These are phyloP conservation scores for Rhipidura dahli DNA, from an alignment of 2,113 vertebrate species.

Conservation along the genomic window DNA sequence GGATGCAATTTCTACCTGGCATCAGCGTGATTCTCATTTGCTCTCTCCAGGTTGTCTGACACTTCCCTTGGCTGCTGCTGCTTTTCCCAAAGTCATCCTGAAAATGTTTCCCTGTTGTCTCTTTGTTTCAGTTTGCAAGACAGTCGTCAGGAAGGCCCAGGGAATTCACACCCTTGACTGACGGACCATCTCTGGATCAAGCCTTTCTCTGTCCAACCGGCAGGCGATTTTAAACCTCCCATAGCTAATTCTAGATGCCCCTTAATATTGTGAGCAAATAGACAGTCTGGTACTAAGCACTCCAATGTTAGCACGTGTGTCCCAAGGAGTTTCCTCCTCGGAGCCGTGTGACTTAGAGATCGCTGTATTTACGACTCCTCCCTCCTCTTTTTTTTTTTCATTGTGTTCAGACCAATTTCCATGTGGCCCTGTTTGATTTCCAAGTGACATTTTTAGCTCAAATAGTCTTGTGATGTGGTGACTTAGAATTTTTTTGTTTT, in stretches of 20 bases:
- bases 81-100: neutral
- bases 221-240: constrained; percentile 75
- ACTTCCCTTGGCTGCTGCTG: neutral
- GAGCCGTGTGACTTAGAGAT: constrained; percentile 65
- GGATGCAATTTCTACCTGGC: neutral
- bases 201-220: constrained; percentile 74
- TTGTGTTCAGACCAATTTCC: constrained; percentile 71
- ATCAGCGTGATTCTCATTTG: neutral
- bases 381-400: constrained; percentile 64
- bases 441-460: constrained; percentile 77
- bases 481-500: constrained; percentile 57
- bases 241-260: constrained; percentile 83
- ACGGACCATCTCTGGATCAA: constrained; percentile 77
- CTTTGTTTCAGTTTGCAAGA: constrained; percentile 75
- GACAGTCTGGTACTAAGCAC: constrained; percentile 76
- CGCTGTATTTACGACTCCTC: constrained; percentile 69
- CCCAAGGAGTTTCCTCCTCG: constrained; percentile 60
- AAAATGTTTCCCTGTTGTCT: constrained; percentile 46
- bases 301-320: constrained; percentile 47
- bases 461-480: constrained; percentile 78
- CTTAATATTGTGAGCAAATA: constrained; percentile 81
- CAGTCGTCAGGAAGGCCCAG: constrained; percentile 77
- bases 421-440: constrained; percentile 71
- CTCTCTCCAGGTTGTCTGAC: neutral
- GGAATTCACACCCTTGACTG: constrained; percentile 74